Percentiles rank a stretch among this genome's conserved stretches.
phyloP scores from a whole-genome alignment of 1,140 invertebrate genomes.

The Macrocentrus cingulum region DNA sequence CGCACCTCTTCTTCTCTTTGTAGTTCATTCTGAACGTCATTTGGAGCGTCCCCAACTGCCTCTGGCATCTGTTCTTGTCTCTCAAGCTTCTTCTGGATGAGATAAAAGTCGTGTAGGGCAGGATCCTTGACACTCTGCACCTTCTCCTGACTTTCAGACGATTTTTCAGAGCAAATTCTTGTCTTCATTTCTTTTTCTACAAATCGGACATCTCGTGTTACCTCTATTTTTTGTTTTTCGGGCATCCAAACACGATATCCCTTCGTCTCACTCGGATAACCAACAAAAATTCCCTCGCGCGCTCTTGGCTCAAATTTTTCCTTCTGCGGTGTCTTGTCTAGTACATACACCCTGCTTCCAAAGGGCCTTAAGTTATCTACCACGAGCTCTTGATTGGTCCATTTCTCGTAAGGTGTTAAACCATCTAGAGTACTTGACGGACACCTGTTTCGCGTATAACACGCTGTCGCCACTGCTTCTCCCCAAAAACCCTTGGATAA shows the following conservation, averaged over 20 bases:
- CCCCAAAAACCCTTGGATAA: slow-evolving; percentile 42
- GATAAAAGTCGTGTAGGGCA: too few species aligned
- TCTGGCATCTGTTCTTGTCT: too few species aligned
- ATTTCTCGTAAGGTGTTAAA: slow-evolving; percentile 40
- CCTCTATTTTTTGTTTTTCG: slow-evolving; percentile 19
- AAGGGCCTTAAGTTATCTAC: slow-evolving; percentile 48
- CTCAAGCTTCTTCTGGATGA: too few species aligned
- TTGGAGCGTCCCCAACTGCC: too few species aligned
- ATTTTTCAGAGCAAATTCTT: too few species aligned
- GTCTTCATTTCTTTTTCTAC: slow-evolving; percentile 18
- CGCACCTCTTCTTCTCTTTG: too few species aligned
- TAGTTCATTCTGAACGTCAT: too few species aligned
- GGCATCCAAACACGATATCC: slow-evolving; percentile 39
- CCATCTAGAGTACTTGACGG: slow-evolving; percentile 30
- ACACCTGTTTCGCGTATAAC: slow-evolving; percentile 27
- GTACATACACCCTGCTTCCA: slow-evolving; percentile 49
- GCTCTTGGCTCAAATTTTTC: slow-evolving; percentile 45
- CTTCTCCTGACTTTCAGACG: too few species aligned
- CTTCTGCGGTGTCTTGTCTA: slow-evolving; percentile 32
- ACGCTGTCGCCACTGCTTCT: slow-evolving; percentile 38
- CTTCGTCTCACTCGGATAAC: slow-evolving; percentile 46
- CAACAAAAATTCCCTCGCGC: slow-evolving; percentile 45
- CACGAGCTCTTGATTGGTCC: slow-evolving; percentile 35
- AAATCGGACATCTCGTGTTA: slow-evolving; percentile 28
- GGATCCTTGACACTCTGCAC: too few species aligned